Conservation (phyloP, 2,113 vertebrate species). For the Zosterops pallidus region DNA sequence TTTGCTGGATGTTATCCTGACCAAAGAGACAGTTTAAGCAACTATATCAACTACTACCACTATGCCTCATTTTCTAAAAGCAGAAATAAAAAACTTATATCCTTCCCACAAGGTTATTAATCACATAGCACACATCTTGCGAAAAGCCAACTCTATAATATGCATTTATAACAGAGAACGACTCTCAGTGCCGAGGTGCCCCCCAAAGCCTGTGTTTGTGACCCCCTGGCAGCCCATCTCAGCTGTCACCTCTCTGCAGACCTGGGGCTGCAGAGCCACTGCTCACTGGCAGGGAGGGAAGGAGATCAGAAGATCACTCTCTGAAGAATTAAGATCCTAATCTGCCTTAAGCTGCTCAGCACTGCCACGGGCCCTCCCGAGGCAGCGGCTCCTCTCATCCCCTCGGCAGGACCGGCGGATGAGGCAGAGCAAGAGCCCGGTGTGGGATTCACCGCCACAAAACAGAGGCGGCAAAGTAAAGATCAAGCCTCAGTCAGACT, state of each 20-base stretch:
- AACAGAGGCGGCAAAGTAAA: background rate
- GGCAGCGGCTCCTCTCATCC: slow-evolving; percentile 28
- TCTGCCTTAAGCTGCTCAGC: slow-evolving; percentile 27
- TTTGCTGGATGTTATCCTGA: no score
- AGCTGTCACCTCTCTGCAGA: background rate
- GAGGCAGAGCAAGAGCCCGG: background rate
- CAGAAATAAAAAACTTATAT: no score
- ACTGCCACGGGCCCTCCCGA: background rate
- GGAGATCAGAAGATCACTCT: slow-evolving; percentile 52
- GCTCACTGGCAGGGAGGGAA: background rate
- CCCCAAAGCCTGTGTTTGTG: background rate
- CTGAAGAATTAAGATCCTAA: slow-evolving; percentile 44
- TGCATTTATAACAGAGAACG: no score
- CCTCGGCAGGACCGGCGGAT: background rate
- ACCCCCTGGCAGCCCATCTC: background rate
- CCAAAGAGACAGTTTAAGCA: no score
- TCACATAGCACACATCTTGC: no score
- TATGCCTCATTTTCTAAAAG: no score
- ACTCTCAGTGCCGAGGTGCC: fast-evolving
- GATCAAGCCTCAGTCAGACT: background rate
- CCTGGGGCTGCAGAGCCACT: background rate
- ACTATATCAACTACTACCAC: no score
- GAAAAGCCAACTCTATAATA: no score
- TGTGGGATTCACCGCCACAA: background rate
- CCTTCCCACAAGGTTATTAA: no score